Percentiles rank a stretch among this genome's conserved stretches.
phyloP scores from a whole-genome alignment of 2,113 vertebrate genomes.

The Origma solitaria region DNA sequence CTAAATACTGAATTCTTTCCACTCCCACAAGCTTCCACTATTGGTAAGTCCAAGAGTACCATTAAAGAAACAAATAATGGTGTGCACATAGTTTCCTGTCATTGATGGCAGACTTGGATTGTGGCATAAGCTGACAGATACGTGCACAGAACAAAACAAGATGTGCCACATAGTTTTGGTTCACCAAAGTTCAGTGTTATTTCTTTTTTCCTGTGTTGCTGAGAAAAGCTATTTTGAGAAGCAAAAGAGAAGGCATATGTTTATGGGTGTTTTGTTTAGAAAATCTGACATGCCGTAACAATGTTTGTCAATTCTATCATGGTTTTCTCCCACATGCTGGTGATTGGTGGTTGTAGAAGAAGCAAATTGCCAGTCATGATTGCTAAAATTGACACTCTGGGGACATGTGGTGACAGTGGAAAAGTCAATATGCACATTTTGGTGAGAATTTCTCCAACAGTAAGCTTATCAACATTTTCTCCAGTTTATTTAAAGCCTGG shows the following conservation, averaged over 20 bases:
- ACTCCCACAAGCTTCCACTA: not conserved
- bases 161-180: not conserved
- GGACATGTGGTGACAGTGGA: not conserved
- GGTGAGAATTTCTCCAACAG: not conserved
- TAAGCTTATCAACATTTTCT: not conserved
- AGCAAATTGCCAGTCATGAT: not conserved
- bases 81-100: not conserved
- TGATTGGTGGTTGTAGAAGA: not conserved
- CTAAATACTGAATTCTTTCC: not conserved
- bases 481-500: not conserved
- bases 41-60: not conserved
- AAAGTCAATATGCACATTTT: not conserved
- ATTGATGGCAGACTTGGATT: not conserved
- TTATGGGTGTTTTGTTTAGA: conserved; percentile 23
- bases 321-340: not conserved
- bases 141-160: conserved; percentile 50
- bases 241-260: conserved; percentile 43
- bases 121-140: not conserved
- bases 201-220: not conserved
- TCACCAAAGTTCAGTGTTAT: not conserved
- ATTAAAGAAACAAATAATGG: not conserved
- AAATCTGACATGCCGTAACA: not conserved
- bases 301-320: not conserved
- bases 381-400: conserved; percentile 27
- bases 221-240: conserved; percentile 33